Conservation (phyloP, 2,113 vertebrate genomes). For the Scalopus aquaticus region DNA sequence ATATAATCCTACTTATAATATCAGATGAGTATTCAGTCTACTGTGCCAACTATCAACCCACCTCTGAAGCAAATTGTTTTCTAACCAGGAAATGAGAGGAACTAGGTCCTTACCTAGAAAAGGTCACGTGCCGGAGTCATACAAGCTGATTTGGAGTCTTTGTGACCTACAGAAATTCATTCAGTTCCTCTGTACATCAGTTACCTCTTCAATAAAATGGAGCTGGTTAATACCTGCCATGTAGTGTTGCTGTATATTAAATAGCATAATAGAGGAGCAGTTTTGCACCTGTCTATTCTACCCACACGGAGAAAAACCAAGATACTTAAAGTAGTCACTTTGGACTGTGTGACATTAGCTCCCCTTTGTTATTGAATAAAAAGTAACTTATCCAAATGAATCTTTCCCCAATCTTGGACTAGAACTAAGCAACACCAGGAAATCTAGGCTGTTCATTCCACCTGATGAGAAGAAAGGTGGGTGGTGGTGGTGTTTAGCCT, state of each 20-base stretch:
- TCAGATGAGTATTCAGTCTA: background rate
- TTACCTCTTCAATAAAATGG: background rate
- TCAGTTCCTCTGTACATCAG: background rate
- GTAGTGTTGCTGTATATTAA: background rate
- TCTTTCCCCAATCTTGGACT: background rate
- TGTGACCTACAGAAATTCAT: background rate
- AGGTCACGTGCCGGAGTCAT: background rate
- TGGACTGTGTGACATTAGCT: background rate
- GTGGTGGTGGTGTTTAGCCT: background rate
- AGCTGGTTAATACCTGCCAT: background rate
- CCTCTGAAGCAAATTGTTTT: background rate
- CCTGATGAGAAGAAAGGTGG: background rate
- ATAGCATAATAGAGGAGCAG: background rate
- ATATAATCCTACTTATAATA: background rate
- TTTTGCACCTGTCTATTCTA: background rate
- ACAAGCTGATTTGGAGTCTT: background rate
- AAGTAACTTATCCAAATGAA: background rate
- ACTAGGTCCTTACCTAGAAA: background rate
- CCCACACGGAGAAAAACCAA: background rate
- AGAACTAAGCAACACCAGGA: background rate
- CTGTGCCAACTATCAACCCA: background rate
- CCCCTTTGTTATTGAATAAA: background rate
- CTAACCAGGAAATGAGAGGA: background rate
- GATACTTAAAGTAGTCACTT: background rate
- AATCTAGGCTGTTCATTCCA: background rate